Evolutionary conservation across 1,140 invertebrate species (phyloP).

Genomic region (Adelges cooleyi): DNA sequence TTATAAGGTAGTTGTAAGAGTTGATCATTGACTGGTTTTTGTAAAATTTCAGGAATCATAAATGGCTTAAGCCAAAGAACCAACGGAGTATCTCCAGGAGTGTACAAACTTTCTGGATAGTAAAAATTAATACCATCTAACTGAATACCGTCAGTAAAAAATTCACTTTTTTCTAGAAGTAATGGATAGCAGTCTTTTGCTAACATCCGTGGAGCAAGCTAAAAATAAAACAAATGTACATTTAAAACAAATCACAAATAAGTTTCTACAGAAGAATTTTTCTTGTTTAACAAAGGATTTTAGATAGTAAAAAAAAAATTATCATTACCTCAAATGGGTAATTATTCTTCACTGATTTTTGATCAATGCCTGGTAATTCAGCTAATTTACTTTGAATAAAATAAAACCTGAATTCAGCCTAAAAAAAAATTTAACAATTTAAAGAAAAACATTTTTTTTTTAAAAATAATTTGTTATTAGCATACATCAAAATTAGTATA

Average conservation of each 20-base stretch:
- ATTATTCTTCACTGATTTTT: constrained; percentile 40
- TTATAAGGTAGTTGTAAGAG: not conserved
- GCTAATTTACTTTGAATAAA: constrained; percentile 58
- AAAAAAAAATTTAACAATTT: constrained; percentile 37
- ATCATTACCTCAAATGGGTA: constrained; percentile 42
- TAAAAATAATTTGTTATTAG: not conserved
- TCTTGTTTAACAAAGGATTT: too few species aligned
- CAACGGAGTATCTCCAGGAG: constrained; percentile 63
- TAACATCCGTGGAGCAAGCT: constrained; percentile 9
- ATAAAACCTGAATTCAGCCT: constrained; percentile 64
- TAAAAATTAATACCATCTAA: constrained; percentile 70
- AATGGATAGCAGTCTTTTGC: not conserved
- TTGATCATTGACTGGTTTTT: not conserved
- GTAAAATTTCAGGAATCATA: constrained; percentile 31
- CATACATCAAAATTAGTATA: constrained; percentile 67
- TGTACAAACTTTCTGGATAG: constrained; percentile 65
- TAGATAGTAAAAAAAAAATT: too few species aligned
- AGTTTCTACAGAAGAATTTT: too few species aligned
- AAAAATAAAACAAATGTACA: not conserved
- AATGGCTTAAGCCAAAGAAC: constrained; percentile 45
- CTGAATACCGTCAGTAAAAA: not conserved
- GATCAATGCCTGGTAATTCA: constrained; percentile 43
- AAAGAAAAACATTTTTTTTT: not conserved
- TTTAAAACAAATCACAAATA: not conserved
- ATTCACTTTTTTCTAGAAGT: not conserved